Evolutionary conservation across 2,888 invertebrate species (phyloP), one percentile per base, ranked within the genome.

Genomic region (Teleogryllus oceanicus): DNA sequence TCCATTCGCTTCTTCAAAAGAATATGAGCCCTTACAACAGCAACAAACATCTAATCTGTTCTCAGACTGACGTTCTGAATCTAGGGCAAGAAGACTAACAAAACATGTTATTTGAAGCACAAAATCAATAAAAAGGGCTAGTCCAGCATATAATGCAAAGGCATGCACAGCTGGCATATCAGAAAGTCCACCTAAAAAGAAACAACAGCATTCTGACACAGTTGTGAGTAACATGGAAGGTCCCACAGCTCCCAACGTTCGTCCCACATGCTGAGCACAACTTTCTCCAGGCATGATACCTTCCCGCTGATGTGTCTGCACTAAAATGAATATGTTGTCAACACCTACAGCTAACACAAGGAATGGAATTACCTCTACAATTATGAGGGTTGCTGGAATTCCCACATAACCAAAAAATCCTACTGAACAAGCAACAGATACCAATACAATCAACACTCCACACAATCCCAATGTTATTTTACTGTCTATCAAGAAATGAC

Each of bases 131-230:
- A 99, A 89, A 77, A 99, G 90, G n/a, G 99, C 98, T 88, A 96
- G 93, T 81, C 95, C 98, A 4, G 99, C 99, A 87, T 99, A 99
- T 50, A 99, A 89, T 24, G 98, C 98, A 89, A 99, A 99, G 0
- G 97, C 96, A 84, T 92, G 92, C 76, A 99, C 99, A 0, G 99
- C 99, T 21, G 99, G 99, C 98, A 99, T 98, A 86, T 96, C 94
- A 3, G 96, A 96, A 81, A 99, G 89, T 62, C 96, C 94, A 83
- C 98, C 97, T 80, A 98, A 90, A 89, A 98, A 98, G 90, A 99
- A 99, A 85, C 98, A 98, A 84, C 96, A 93, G 49, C 96, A 95
- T 88, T 99, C 98, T 2, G 98, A 97, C 0, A 95, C 89, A 21
- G 96, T 96, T 1, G 98, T 97, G 76, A 99, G 89, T 84, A 99